phyloP scores from a whole-genome alignment of 2,888 invertebrate genomes.

The Stegana nigrithorax region DNA sequence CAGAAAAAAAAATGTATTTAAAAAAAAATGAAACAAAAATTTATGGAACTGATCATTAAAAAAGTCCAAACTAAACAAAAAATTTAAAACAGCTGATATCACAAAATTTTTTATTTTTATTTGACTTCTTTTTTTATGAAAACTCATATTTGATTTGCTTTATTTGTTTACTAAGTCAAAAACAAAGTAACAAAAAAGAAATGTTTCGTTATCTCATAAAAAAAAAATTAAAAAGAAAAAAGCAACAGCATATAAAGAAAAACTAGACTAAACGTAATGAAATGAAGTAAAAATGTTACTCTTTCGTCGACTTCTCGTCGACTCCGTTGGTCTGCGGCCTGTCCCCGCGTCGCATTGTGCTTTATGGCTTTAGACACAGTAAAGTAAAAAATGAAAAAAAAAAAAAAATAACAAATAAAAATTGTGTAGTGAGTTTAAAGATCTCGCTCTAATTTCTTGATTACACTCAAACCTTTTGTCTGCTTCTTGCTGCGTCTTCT shows the following conservation, averaged over 20 bases:
- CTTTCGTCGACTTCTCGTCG: not conserved
- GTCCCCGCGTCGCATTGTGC: too few species aligned
- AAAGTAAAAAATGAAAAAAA: too few species aligned
- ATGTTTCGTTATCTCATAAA: not conserved
- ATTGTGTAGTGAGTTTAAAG: not conserved
- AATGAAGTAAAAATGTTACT: not conserved
- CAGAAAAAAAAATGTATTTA: slow-evolving; percentile 13
- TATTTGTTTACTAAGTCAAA: slow-evolving; percentile 27
- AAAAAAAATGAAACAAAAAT: not conserved
- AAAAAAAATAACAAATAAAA: too few species aligned
- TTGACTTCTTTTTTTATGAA: slow-evolving; percentile 29
- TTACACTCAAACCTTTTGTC: slow-evolving; percentile 46
- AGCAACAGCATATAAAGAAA: slow-evolving; percentile 31
- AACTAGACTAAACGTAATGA: slow-evolving; percentile 29
- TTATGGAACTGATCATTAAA: too few species aligned
- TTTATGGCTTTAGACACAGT: too few species aligned
- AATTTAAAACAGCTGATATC: slow-evolving; percentile 45
- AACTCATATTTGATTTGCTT: slow-evolving; percentile 44
- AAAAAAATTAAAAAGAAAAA: not conserved
- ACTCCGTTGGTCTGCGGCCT: too few species aligned
- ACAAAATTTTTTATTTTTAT: slow-evolving; percentile 24
- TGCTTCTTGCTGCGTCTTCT: not conserved
- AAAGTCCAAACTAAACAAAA: not conserved
- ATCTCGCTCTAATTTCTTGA: slow-evolving; percentile 52
- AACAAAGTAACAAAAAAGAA: not conserved